Percentiles rank a stretch among this genome's conserved stretches.
phyloP scores from a whole-genome alignment of 2,888 invertebrate species.

The Ochropleura leucogaster region DNA sequence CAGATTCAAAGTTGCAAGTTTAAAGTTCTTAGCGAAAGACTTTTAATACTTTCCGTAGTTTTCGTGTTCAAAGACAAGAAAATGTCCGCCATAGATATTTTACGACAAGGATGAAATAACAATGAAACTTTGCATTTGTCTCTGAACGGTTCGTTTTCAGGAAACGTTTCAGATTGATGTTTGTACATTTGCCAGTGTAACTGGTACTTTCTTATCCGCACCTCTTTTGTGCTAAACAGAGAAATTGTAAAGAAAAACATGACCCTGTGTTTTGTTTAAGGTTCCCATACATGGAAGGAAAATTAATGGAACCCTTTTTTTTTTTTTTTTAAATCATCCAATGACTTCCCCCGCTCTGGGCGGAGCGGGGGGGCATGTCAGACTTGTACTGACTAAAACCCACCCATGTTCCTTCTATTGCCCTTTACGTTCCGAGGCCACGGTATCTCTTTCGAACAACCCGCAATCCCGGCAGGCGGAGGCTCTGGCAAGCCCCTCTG shows the following conservation, averaged over 20 bases:
- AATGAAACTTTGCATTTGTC: conserved; percentile 54
- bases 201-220: conserved; percentile 25
- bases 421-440: too few species aligned
- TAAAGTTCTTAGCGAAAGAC: conserved; percentile 65
- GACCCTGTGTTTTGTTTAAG: background rate
- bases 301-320: too few species aligned
- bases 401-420: too few species aligned
- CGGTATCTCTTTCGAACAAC: too few species aligned
- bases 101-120: conserved; percentile 47
- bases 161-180: conserved; percentile 42
- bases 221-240: conserved; percentile 17
- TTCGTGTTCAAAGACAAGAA: conserved; percentile 51
- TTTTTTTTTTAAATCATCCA: too few species aligned
- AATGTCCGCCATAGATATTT: conserved; percentile 55
- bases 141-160: conserved; percentile 37
- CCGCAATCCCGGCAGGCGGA: too few species aligned
- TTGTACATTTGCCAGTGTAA: conserved; percentile 39
- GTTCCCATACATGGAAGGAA: too few species aligned
- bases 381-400: too few species aligned
- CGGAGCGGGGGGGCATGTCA: too few species aligned
- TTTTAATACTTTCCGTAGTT: conserved; percentile 66
- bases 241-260: conserved; percentile 13
- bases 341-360: too few species aligned
- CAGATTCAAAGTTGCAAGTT: conserved; percentile 61
- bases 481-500: too few species aligned